Conservation (phyloP, 2,888 invertebrate genomes). For the Harpalus rufipes region DNA sequence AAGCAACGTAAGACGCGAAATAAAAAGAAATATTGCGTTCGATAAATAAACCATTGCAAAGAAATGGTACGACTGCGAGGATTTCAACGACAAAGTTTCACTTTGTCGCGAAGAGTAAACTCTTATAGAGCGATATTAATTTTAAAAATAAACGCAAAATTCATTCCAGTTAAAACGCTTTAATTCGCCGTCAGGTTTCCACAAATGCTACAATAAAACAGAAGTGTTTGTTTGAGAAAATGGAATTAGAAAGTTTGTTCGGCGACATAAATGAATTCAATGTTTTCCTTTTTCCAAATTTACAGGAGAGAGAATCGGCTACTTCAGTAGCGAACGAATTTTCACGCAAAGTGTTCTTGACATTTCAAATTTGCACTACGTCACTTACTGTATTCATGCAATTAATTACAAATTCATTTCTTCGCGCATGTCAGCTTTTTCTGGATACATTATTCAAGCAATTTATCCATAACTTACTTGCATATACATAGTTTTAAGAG, state of each 20-base stretch:
- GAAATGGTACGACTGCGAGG: constrained; percentile 27
- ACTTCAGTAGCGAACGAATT: constrained; percentile 44
- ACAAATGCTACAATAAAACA: constrained; percentile 64
- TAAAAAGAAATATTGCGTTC: constrained; percentile 40
- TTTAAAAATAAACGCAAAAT: constrained; percentile 65
- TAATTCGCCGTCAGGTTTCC: constrained; percentile 58
- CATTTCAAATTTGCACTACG: constrained; percentile 42
- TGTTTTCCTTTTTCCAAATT: constrained; percentile 56
- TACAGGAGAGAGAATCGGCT: constrained; percentile 44
- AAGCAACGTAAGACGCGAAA: constrained; percentile 24
- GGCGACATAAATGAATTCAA: constrained; percentile 61
- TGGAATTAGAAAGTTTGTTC: constrained; percentile 64
- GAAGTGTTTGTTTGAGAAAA: constrained; percentile 64
- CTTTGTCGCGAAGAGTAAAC: constrained; percentile 56
- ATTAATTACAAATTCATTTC: constrained; percentile 32
- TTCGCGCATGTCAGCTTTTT: neutral
- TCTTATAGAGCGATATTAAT: constrained; percentile 60
- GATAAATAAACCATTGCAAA: constrained; percentile 56
- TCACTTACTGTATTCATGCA: constrained; percentile 41
- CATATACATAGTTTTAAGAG: neutral
- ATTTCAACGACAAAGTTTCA: constrained; percentile 50
- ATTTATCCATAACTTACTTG: constrained; percentile 2
- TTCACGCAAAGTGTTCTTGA: constrained; percentile 43
- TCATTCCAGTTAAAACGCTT: constrained; percentile 48
- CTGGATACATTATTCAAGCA: neutral